Base-by-base conservation (phyloP, 2,888 invertebrate genomes). In the Himalopsyche kuldschensis region DNA sequence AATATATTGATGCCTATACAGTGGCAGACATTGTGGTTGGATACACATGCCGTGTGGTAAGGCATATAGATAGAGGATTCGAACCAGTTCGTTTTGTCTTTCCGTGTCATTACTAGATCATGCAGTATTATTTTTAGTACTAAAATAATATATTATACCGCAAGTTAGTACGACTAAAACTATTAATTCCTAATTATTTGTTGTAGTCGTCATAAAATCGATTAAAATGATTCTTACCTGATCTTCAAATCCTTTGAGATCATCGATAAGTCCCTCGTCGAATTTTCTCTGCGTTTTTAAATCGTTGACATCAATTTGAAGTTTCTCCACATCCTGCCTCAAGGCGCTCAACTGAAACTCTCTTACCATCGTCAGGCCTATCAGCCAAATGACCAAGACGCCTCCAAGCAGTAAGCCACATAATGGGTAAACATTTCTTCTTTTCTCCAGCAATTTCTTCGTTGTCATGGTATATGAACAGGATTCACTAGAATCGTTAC, bases 351-450 rank as follows among this genome's bases (percentile, higher is more conserved):
- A 78, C 63, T 86, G 86, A 32, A 81, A 78, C 55, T 86, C 86
- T 75, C 86, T 82, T 31, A 86, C 81, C 41, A 86, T 80, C 10
- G 84, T 84, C 20, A 86, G 78, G 0, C 82, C 85, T 20, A 79
- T 75, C 6, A 85, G 76, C 82, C 83, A 83, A 6, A 78, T 48
- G 24, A 83, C 6, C 20, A 85, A 20, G 32, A 80, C 82, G 4
- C 35, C 24, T 17, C 75, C 81, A 35, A 85, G 17, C 10, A 85
- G 46, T 1, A 82, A 17, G 1, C 32, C 80, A 32, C 84, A 84
- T 11, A 85, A 1, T 0, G 84, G 82, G 63, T 78, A 83, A 11
- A 84, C 75, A 27, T 78, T 83, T 32, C 80, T 77, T 48, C 80
- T 85, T 41, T 83, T 84, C 76, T 84, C 48, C 32, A 82, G 24